These are phyloP conservation scores for Lepidonotus clava DNA, from an alignment of 2,888 invertebrate genomes.

Conservation along the genomic window DNA sequence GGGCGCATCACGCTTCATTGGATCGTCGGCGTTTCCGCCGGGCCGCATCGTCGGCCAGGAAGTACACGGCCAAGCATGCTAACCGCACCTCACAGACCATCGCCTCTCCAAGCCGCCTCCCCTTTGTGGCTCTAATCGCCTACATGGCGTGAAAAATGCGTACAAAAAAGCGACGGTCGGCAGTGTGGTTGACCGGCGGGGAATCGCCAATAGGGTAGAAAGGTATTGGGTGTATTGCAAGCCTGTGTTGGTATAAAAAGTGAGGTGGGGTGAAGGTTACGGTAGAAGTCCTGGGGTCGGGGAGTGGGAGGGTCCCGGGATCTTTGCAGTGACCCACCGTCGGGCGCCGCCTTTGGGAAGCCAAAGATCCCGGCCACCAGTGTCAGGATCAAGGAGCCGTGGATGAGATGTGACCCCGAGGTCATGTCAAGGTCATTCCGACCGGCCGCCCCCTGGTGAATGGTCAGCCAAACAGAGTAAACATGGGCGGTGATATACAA, in stretches of 20 bases:
- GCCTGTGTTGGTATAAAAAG: background rate
- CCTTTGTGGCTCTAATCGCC: constrained; percentile 21
- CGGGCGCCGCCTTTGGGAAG: background rate
- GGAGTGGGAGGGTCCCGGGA: background rate
- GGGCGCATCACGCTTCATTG: no score
- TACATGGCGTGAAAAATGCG: constrained; percentile 30
- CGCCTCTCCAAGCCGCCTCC: background rate
- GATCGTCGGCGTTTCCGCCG: no score
- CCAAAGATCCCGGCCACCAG: background rate
- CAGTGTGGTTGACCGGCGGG: constrained; percentile 45
- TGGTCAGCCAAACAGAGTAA: constrained; percentile 13
- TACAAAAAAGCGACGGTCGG: constrained; percentile 25
- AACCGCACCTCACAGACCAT: background rate
- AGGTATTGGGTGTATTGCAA: background rate
- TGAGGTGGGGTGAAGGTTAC: background rate
- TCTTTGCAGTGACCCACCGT: background rate
- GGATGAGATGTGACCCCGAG: background rate
- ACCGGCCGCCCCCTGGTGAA: constrained; percentile 23
- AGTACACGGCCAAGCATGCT: background rate
- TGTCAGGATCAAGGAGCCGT: constrained; percentile 29
- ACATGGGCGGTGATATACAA: background rate
- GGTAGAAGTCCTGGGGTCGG: background rate
- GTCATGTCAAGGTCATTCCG: constrained; percentile 25
- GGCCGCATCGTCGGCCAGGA: background rate
- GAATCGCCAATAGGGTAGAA: background rate